These are phyloP conservation scores for Macrotis lagotis DNA, from an alignment of 2,113 vertebrate species.

Conservation along the genomic window DNA sequence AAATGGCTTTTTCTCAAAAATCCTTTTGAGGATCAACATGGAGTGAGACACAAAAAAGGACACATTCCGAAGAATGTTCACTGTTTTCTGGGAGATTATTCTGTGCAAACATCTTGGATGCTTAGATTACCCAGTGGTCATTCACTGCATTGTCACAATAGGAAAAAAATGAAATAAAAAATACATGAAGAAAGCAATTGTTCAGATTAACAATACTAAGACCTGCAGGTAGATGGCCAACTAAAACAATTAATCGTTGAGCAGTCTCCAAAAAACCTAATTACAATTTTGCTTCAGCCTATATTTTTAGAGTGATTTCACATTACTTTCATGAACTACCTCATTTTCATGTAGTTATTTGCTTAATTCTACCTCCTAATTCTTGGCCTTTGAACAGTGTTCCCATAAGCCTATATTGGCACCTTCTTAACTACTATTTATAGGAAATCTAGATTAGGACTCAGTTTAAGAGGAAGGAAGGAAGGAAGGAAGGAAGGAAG, in stretches of 20 bases:
- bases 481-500: too few relatives aligned
- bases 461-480: too few relatives aligned
- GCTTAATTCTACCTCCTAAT: neutral
- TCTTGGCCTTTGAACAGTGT: neutral
- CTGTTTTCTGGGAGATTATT: neutral
- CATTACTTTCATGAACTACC: neutral
- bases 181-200: neutral
- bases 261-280: neutral
- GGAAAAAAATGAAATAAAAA: neutral
- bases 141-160: neutral
- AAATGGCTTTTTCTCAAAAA: conserved; percentile 30
- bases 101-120: neutral
- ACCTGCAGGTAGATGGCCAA: neutral
- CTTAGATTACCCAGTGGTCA: neutral
- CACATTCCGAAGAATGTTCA: neutral
- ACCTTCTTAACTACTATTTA: neutral
- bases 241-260: neutral
- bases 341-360: neutral
- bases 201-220: neutral
- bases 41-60: neutral
- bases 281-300: neutral
- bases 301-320: neutral
- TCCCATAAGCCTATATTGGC: neutral
- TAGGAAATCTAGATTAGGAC: neutral
- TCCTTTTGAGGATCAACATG: neutral